Conservation (phyloP, 2,888 invertebrate genomes). For the Drosophila kanekoi region DNA sequence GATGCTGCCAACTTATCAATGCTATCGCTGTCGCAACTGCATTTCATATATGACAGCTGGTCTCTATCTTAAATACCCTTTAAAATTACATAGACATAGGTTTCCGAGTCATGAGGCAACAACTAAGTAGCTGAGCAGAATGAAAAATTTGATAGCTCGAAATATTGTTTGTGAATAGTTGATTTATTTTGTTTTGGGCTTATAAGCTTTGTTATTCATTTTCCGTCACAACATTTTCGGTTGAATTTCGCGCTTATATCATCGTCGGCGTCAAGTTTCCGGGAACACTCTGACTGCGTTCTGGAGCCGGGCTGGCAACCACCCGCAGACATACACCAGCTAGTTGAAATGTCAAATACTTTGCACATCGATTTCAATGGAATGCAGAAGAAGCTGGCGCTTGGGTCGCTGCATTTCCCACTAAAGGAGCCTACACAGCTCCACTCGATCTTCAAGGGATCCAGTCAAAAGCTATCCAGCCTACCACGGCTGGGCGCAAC, state of each 20-base stretch:
- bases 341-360: slow-evolving; percentile 4
- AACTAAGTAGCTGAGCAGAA: no score
- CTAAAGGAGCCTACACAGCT: slow-evolving; percentile 4
- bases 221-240: slow-evolving; percentile 1
- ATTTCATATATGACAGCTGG: no score
- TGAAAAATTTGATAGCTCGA: neutral
- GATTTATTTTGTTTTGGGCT: slow-evolving; percentile 7
- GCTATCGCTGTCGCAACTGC: no score
- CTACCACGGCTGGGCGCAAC: neutral
- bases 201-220: slow-evolving; percentile 1
- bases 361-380: neutral
- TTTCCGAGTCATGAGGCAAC: no score
- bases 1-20: no score
- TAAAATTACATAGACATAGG: no score
- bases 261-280: neutral
- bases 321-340: neutral
- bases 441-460: slow-evolving; percentile 1
- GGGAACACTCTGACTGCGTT: neutral
- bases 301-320: slow-evolving; percentile 3
- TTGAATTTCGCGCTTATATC: neutral
- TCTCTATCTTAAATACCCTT: no score
- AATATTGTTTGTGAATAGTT: neutral
- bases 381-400: slow-evolving; percentile 7
- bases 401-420: neutral
- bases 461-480: neutral